These are phyloP conservation scores for Anarrhichthys ocellatus DNA, from an alignment of 2,113 vertebrate genomes.

Conservation along the genomic window DNA sequence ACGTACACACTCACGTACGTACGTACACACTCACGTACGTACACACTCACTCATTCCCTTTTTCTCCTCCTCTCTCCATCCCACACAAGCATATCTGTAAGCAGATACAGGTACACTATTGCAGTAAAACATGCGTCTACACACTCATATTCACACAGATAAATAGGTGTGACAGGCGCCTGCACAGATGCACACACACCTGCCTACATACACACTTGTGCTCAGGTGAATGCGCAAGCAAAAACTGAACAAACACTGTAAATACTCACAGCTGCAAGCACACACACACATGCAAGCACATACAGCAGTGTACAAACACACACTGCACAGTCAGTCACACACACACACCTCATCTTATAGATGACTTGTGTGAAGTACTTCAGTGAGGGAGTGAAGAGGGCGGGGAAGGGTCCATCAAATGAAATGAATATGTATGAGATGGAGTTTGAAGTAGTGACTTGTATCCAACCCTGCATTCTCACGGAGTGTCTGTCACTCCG, in stretches of 20 bases:
- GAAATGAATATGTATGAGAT: constrained; percentile 77
- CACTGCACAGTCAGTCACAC: neutral
- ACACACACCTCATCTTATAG: constrained; percentile 44
- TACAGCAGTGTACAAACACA: neutral
- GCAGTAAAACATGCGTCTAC: constrained; percentile 18
- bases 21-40: too few relatives aligned
- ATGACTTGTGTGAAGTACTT: constrained; percentile 54
- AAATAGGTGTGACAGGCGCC: constrained; percentile 30
- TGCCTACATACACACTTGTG: neutral
- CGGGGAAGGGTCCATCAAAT: constrained; percentile 74
- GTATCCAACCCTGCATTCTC: constrained; percentile 69
- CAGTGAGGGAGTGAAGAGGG: constrained; percentile 50
- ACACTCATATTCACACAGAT: constrained; percentile 9
- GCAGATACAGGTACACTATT: neutral
- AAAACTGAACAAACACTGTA: neutral
- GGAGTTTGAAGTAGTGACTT: constrained; percentile 71
- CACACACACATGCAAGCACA: neutral
- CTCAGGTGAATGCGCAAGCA: constrained; percentile 10
- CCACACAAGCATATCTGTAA: neutral
- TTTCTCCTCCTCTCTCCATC: neutral
- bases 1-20: neutral
- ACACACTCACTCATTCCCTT: neutral
- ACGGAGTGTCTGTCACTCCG: constrained; percentile 69
- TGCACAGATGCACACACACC: constrained; percentile 22
- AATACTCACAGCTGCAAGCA: constrained; percentile 3